Conservation (phyloP, 2,113 vertebrate genomes). For the Fulmarus glacialis region DNA sequence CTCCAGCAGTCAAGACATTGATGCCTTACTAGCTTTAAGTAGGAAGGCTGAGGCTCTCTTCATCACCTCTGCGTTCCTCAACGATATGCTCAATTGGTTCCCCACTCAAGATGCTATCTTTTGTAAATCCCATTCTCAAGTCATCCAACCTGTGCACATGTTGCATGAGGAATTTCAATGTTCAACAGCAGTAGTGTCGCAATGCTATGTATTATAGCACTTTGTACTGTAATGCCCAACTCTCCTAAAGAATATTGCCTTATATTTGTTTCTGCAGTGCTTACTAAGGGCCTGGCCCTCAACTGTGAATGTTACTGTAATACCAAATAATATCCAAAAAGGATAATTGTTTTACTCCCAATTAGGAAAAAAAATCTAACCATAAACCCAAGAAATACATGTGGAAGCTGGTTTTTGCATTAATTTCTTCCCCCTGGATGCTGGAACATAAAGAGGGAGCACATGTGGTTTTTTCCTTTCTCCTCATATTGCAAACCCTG, state of each 20-base stretch:
- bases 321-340: background rate
- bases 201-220: background rate
- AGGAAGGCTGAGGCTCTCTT: background rate
- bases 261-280: background rate
- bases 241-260: background rate
- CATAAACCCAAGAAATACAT: background rate
- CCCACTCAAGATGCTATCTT: background rate
- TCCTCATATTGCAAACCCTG: background rate
- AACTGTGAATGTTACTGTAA: background rate
- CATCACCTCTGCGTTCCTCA: background rate
- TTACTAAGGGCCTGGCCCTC: background rate
- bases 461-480: constrained; percentile 31
- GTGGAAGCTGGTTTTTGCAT: constrained; percentile 19
- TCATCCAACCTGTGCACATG: background rate
- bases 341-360: background rate
- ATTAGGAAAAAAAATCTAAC: background rate
- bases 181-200: background rate
- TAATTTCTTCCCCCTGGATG: constrained; percentile 4
- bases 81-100: rapidly evolving
- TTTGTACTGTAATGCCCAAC: background rate
- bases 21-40: background rate
- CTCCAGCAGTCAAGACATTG: background rate
- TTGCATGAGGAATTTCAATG: background rate
- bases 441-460: background rate
- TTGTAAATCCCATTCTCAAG: background rate